Evolutionary conservation across 2,113 vertebrate genomes (phyloP), one percentile per base, ranked within the genome.

Genomic region (Guaruba guarouba): DNA sequence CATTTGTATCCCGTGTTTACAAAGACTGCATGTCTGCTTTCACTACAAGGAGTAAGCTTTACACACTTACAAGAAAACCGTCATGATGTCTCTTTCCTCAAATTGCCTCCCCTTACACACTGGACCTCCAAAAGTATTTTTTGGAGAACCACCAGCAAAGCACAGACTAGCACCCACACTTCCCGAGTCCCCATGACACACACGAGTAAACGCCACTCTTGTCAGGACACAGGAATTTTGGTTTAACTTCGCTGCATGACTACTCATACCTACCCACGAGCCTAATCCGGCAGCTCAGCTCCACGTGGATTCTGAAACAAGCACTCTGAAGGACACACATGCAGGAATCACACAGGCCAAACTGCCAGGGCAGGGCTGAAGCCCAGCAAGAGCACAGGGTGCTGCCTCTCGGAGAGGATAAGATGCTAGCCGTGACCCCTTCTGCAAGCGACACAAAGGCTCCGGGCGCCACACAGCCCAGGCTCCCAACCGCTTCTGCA

Each of bases 141-240:
- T 12, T 46, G 41, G 78, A 63, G 68, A 87, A 77, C 7, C 59
- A 83, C 20, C 55, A 92, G 76, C 54, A 78, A 44, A 67, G 31
- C 31, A 80, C 11, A 74, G 64, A 10, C 19, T 2, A 64, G 33
- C 0, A 0, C 39, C 46, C 86, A 66, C 74, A 78, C 80, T 83
- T 96, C 93, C 90, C 1, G 68, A 94, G 92, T 88, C 68, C 44
- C 31, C 27, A 4, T 92, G 90, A 94, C 95, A 94, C 81, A 94
- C 35, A 2, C 0, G 0, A 75, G 22, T 41, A 79, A 91, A 70
- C 16, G 27, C 24, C 19, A 9, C 5, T 0, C 64, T 16, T 54
- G 73, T 95, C 88, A 96, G 88, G 76, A 23, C 86, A 48, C 73
- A 76, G 35, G 90, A 93, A 97, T 94, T 86, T 78, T 3, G 2